Conservation (phyloP, 2,797 vertebrate genomes). For the Microctenopoma stevenorrisi region DNA sequence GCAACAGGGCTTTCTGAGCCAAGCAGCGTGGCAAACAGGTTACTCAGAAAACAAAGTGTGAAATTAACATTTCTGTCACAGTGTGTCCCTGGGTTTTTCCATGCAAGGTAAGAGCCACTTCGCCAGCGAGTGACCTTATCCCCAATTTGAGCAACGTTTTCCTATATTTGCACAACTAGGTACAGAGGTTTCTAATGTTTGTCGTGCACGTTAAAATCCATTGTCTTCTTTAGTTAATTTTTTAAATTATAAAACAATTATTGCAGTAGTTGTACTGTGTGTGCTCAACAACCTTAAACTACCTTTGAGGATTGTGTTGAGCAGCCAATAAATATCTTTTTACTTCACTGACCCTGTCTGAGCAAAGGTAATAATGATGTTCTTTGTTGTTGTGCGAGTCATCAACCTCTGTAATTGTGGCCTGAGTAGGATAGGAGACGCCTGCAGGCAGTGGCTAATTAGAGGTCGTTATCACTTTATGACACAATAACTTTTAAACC, state of each 20-base stretch:
- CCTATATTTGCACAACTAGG: too few relatives aligned
- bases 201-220: too few relatives aligned
- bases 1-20: too few relatives aligned
- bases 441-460: constrained; percentile 50
- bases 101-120: background rate
- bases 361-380: constrained; percentile 32
- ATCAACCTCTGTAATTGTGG: constrained; percentile 40
- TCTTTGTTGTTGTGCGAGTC: constrained; percentile 28
- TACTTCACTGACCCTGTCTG: constrained; percentile 11
- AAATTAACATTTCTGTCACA: constrained; percentile 24
- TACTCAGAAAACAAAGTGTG: constrained; percentile 19
- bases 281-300: constrained; percentile 1
- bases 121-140: background rate
- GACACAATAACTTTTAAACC: constrained; percentile 1
- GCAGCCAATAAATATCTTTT: constrained; percentile 12
- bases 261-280: too few relatives aligned
- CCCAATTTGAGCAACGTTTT: too few relatives aligned
- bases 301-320: constrained; percentile 22
- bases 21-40: too few relatives aligned
- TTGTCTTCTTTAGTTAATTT: too few relatives aligned
- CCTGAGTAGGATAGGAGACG: constrained; percentile 20
- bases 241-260: too few relatives aligned
- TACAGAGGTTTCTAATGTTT: too few relatives aligned
- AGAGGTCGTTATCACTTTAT: constrained; percentile 46
- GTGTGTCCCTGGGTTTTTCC: constrained; percentile 16